Evolutionary conservation across 2,113 vertebrate genomes (phyloP).

Genomic region (Hystrix brachyura): DNA sequence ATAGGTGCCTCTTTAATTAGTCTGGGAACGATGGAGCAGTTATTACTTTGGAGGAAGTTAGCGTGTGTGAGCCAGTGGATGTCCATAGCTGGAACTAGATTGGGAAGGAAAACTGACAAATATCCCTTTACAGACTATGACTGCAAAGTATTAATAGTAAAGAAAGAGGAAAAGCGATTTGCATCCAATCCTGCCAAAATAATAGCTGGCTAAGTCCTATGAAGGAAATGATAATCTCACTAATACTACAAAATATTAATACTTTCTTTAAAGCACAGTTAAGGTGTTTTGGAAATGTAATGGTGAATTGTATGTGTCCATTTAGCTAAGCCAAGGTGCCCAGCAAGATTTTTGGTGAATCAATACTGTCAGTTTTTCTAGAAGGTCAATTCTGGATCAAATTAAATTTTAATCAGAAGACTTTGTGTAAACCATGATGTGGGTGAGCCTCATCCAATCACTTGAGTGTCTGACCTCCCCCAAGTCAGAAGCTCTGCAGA

Average conservation of each 20-base stretch:
- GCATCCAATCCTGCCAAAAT: neutral
- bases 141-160: neutral
- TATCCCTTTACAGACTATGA: neutral
- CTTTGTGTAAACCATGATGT: neutral
- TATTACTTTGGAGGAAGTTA: constrained; percentile 61
- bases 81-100: neutral
- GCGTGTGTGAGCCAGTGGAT: neutral
- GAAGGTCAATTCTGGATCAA: neutral
- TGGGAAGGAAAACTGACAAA: constrained; percentile 30
- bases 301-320: neutral
- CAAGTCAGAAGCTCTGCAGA: neutral
- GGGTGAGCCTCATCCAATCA: neutral
- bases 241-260: neutral
- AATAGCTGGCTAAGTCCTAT: neutral
- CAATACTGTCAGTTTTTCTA: neutral
- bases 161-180: neutral
- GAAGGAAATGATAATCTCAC: neutral
- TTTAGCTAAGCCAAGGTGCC: neutral
- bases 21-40: constrained; percentile 49
- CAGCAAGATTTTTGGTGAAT: neutral
- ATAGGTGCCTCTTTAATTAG: constrained; percentile 58
- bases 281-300: neutral
- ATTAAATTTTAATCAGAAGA: neutral
- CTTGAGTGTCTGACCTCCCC: neutral
- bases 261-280: neutral